phyloP scores from a whole-genome alignment of 2,888 invertebrate genomes.

The Cylloceria caligata region DNA sequence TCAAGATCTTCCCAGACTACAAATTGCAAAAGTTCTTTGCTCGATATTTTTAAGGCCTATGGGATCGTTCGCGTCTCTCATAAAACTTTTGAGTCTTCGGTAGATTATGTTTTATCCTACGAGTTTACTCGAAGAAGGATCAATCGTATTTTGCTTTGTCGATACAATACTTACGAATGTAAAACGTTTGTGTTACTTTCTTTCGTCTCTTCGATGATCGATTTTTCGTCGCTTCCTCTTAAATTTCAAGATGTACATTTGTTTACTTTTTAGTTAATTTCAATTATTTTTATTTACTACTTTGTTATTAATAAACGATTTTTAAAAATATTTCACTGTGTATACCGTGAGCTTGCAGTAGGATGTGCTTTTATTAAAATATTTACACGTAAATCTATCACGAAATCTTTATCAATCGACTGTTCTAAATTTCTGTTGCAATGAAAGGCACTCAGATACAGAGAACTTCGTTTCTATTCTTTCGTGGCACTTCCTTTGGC shows the following conservation, averaged over 20 bases:
- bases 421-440: background rate
- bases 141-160: background rate
- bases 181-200: background rate
- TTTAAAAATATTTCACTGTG: too few relatives aligned
- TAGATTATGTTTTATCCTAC: background rate
- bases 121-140: constrained; percentile 12
- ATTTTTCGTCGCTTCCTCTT: background rate
- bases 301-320: background rate
- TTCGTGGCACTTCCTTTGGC: constrained; percentile 42
- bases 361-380: background rate
- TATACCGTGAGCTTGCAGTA: too few relatives aligned
- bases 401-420: constrained; percentile 1
- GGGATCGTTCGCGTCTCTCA: background rate
- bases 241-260: background rate
- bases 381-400: background rate
- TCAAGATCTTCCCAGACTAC: constrained; percentile 6
- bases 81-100: constrained; percentile 9
- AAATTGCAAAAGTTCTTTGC: constrained; percentile 9
- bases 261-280: background rate
- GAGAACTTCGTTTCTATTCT: constrained; percentile 51
- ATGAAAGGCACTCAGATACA: constrained; percentile 27
- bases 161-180: background rate
- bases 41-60: constrained; percentile 29
- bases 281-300: background rate
- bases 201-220: background rate